These are phyloP conservation scores for Monopterus albus DNA, from an alignment of 2,113 vertebrate genomes.

Conservation along the genomic window DNA sequence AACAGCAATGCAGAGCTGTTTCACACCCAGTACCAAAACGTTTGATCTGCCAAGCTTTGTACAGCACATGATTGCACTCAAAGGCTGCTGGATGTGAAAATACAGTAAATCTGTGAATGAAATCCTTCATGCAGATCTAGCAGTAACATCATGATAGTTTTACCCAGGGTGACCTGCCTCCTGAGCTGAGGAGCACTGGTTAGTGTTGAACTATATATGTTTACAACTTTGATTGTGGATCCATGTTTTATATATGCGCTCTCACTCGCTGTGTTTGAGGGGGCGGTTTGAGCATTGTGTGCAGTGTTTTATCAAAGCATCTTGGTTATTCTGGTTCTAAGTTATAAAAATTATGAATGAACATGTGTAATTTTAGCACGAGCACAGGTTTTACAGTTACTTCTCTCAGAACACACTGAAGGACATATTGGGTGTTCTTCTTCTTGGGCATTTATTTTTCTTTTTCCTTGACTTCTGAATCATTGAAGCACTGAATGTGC, in stretches of 20 bases:
- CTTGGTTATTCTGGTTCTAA: slow-evolving; percentile 5
- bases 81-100: no score
- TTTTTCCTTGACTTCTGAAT: no score
- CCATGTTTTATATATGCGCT: slow-evolving; percentile 19
- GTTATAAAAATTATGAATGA: slow-evolving; percentile 28
- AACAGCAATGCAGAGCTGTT: no score
- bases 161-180: slow-evolving; percentile 13
- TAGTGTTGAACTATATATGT: slow-evolving; percentile 13
- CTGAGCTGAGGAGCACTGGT: slow-evolving; percentile 2
- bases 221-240: slow-evolving; percentile 43
- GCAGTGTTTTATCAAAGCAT: slow-evolving; percentile 3
- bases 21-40: no score
- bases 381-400: slow-evolving; percentile 22
- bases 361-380: slow-evolving; percentile 14
- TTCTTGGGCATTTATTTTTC: no score
- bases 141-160: slow-evolving; percentile 9
- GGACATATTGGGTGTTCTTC: no score
- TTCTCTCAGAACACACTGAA: background rate
- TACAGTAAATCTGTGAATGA: no score
- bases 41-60: no score
- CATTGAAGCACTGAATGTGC: no score
- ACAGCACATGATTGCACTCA: no score
- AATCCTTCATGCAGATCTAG: background rate
- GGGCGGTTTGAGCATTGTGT: slow-evolving; percentile 28
- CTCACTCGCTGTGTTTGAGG: slow-evolving; percentile 45